Percentiles rank a stretch among this genome's conserved stretches.
Conservation (phyloP, 2,797 vertebrate species). For the Cygnus olor region DNA sequence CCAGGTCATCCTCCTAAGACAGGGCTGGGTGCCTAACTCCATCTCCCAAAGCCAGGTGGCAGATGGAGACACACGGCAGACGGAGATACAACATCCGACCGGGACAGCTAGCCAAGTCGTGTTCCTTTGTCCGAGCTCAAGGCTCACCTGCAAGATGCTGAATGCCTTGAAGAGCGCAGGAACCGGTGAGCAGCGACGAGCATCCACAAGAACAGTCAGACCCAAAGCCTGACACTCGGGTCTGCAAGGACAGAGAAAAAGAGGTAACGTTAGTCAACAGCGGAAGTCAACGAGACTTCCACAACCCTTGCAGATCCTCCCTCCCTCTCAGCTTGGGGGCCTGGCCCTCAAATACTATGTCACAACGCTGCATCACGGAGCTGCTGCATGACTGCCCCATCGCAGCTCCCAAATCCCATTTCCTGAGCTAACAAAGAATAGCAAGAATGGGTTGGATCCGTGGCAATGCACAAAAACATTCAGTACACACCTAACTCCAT, state of each 20-base stretch:
- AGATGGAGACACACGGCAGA: slow-evolving; percentile 17
- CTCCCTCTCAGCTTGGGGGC: not conserved
- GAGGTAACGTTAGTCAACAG: not conserved
- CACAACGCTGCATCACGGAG: not conserved
- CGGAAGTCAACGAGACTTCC: not conserved
- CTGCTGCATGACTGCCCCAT: not conserved
- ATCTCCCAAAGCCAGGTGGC: not conserved
- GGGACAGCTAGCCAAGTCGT: not conserved
- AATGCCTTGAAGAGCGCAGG: slow-evolving; percentile 86
- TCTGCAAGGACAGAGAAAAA: slow-evolving; percentile 74
- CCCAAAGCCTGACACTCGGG: slow-evolving; percentile 83
- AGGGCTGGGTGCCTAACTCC: not conserved
- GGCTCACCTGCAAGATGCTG: slow-evolving; percentile 85
- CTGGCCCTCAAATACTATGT: not conserved
- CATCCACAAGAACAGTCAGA: slow-evolving; percentile 89
- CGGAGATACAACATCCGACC: not conserved
- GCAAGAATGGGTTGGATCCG: not conserved
- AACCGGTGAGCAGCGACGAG: slow-evolving; percentile 83
- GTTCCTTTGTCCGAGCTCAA: not conserved
- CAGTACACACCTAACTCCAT: not conserved
- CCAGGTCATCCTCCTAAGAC: not conserved
- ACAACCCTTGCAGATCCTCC: not conserved
- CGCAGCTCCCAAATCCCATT: not conserved
- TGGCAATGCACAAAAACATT: not conserved
- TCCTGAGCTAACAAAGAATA: not conserved